Conservation (phyloP, 2,113 vertebrate genomes). For the Thunnus maccoyii region DNA sequence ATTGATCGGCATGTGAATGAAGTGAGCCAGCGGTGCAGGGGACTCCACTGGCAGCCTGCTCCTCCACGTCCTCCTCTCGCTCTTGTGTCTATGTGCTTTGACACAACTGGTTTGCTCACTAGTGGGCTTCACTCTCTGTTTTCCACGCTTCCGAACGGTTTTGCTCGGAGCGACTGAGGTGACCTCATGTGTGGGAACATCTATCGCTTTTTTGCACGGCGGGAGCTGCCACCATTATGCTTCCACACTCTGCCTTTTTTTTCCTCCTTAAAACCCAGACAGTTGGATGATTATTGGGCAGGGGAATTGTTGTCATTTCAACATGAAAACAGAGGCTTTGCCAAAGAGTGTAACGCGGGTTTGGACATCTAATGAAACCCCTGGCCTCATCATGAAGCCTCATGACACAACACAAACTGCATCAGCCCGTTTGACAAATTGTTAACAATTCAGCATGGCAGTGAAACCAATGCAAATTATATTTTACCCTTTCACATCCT, state of each 20-base stretch:
- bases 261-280: not conserved
- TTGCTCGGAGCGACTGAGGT: constrained; percentile 6
- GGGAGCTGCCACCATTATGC: not conserved
- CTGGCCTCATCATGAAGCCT: not conserved
- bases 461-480: not conserved
- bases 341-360: not conserved
- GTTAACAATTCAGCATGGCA: not conserved
- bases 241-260: not conserved
- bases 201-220: constrained; percentile 15
- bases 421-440: too few relatives aligned
- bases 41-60: constrained; percentile 2
- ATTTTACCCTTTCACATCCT: not conserved
- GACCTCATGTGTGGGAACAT: constrained; percentile 27
- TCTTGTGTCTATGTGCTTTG: constrained; percentile 31
- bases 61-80: constrained; percentile 39
- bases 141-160: not conserved
- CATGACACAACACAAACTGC: not conserved
- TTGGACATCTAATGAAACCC: not conserved
- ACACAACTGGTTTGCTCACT: constrained; percentile 10
- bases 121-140: not conserved
- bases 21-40: not conserved
- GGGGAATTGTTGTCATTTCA: constrained; percentile 27
- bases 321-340: not conserved
- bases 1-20: constrained; percentile 38
- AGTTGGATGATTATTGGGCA: not conserved